A percentile compares a stretch with the other conserved stretches of the same genome.
Conservation (phyloP, 2,888 invertebrate species). For the Polymixis flavicincta region DNA sequence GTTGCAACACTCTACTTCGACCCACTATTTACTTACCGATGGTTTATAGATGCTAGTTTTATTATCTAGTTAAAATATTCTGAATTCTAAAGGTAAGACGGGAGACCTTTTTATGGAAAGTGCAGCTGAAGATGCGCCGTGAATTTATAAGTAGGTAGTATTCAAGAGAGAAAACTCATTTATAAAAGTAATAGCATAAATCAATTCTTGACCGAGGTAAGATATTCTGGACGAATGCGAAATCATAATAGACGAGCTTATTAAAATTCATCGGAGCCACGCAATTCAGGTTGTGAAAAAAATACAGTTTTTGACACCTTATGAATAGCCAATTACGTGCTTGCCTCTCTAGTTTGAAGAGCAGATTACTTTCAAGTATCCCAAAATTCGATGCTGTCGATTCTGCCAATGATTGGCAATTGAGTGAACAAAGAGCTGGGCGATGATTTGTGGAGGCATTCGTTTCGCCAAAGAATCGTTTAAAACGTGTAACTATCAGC, state of each 20-base stretch:
- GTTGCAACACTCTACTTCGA: conserved; percentile 72
- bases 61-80: conserved; percentile 49
- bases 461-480: conserved; percentile 1
- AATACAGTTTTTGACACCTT: conserved; percentile 70
- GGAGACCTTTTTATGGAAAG: conserved; percentile 45
- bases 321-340: conserved; percentile 62
- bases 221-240: conserved; percentile 78
- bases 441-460: conserved; percentile 27
- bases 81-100: conserved; percentile 36
- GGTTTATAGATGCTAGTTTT: conserved; percentile 68
- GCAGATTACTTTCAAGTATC: conserved; percentile 47
- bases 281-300: conserved; percentile 77
- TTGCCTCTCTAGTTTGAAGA: conserved; percentile 43
- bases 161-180: conserved; percentile 73
- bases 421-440: conserved; percentile 24
- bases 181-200: conserved; percentile 80
- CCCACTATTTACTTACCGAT: conserved; percentile 75
- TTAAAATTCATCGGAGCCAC: conserved; percentile 79
- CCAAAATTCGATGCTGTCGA: conserved; percentile 40
- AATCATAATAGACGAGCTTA: conserved; percentile 77
- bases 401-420: conserved; percentile 39
- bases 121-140: conserved; percentile 50
- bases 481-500: conserved; percentile 4
- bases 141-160: conserved; percentile 68
- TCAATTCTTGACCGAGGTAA: conserved; percentile 78